A percentile compares a stretch with the other conserved stretches of the same genome.
Evolutionary conservation across 1,140 invertebrate genomes (phyloP).

Genomic region (Sarcophaga peregrina): DNA sequence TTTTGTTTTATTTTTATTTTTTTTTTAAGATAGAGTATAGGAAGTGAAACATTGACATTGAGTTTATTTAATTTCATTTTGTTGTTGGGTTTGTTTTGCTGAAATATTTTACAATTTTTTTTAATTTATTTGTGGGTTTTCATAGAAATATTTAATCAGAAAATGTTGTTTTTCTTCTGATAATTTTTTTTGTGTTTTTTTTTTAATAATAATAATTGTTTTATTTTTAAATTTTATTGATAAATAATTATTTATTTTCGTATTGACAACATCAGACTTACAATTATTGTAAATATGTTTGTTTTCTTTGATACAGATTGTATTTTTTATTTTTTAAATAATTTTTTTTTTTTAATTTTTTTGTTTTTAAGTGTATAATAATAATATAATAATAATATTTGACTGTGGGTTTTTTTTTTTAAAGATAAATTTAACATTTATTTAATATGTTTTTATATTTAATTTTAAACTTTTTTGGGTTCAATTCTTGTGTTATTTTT

Average conservation of each 20-base stretch:
- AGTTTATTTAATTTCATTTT: conserved; percentile 28
- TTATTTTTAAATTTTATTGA: too few species aligned
- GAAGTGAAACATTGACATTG: conserved; percentile 38
- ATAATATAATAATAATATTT: conserved; percentile 19
- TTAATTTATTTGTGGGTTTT: conserved; percentile 19
- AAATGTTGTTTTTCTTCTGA: not conserved
- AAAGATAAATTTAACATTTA: too few species aligned
- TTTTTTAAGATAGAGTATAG: not conserved
- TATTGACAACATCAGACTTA: conserved; percentile 66
- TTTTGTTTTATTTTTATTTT: conserved; percentile 21
- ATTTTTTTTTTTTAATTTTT: conserved; percentile 2
- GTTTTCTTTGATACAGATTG: conserved; percentile 9
- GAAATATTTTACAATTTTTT: conserved; percentile 29
- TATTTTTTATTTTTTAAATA: conserved; percentile 11
- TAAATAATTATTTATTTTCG: conserved; percentile 1
- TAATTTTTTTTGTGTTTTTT: conserved; percentile 11
- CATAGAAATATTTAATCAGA: not conserved
- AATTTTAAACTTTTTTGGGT: too few species aligned
- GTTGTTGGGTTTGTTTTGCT: not conserved
- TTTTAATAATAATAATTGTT: too few species aligned
- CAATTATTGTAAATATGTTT: conserved; percentile 49
- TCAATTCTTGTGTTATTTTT: too few species aligned
- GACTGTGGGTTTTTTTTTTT: too few species aligned
- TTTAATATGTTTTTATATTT: too few species aligned
- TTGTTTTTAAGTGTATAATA: not conserved